Percentiles rank a stretch among this genome's conserved stretches.
Conservation (phyloP, 2,113 vertebrate genomes). For the Haemorhous mexicanus region DNA sequence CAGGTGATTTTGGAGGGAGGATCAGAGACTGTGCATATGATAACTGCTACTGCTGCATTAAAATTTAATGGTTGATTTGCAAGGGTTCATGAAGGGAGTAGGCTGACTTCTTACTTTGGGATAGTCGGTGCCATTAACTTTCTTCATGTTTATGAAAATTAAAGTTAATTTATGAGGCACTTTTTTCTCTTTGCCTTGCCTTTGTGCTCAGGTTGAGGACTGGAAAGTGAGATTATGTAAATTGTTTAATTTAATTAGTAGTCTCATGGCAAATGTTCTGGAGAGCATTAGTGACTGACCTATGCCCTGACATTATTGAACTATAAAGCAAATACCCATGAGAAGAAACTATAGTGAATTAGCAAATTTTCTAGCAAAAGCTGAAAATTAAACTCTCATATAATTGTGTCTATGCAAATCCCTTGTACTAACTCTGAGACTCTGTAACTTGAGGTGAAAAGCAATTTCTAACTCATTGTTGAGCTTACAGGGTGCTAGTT, state of each 20-base stretch:
- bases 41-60: background rate
- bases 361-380: conserved; percentile 9
- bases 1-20: background rate
- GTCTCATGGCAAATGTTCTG: conserved; percentile 56
- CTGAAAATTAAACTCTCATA: background rate
- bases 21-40: background rate
- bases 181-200: conserved; percentile 39
- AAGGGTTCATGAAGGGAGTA: background rate
- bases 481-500: background rate
- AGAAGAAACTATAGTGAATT: conserved; percentile 4
- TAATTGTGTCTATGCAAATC: background rate
- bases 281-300: conserved; percentile 52
- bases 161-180: conserved; percentile 31
- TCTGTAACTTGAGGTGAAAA: background rate
- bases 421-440: background rate
- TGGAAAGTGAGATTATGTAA: conserved; percentile 30
- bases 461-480: background rate
- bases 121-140: background rate
- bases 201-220: conserved; percentile 23
- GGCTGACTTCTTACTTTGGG: conserved; percentile 1
- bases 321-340: conserved; percentile 45
- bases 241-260: conserved; percentile 64
- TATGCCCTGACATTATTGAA: conserved; percentile 59
- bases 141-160: conserved; percentile 40
- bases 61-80: conserved; percentile 4